These are phyloP conservation scores for Brachylomia viminalis DNA, from an alignment of 2,888 invertebrate species.

Conservation along the genomic window DNA sequence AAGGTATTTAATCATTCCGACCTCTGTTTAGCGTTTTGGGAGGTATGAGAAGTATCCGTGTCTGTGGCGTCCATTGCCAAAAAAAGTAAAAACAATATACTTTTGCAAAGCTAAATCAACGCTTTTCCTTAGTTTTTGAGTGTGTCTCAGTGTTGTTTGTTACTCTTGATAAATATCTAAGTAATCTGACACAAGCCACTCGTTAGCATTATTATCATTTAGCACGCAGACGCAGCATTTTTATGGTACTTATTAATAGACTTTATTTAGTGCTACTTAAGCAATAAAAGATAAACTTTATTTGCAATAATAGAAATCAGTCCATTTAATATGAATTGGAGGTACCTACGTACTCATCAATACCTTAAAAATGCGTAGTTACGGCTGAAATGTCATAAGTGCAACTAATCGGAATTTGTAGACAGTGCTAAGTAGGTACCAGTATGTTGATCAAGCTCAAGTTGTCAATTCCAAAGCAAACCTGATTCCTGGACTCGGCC, in stretches of 20 bases:
- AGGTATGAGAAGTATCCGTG: not conserved
- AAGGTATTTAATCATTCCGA: not conserved
- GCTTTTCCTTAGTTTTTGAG: not conserved
- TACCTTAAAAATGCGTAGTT: not conserved
- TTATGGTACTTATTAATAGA: constrained; percentile 11
- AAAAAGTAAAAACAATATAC: not conserved
- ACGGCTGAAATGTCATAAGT: not conserved
- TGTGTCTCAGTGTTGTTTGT: not conserved
- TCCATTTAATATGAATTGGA: not conserved
- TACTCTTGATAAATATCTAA: not conserved
- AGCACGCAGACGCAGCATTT: constrained; percentile 15
- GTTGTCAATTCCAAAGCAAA: not conserved
- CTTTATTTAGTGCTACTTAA: not conserved
- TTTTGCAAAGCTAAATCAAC: not conserved
- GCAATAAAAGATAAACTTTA: constrained; percentile 10
- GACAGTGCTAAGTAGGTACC: too few species aligned
- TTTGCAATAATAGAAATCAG: not conserved
- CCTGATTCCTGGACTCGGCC: not conserved
- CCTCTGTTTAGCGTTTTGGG: not conserved
- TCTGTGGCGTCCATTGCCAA: not conserved
- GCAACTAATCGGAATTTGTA: not conserved
- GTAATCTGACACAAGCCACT: constrained; percentile 7
- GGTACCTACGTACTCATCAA: not conserved
- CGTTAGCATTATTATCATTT: too few species aligned
- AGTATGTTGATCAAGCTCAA: too few species aligned